phyloP scores from a whole-genome alignment of 2,113 vertebrate species.

The Glareola pratincola region DNA sequence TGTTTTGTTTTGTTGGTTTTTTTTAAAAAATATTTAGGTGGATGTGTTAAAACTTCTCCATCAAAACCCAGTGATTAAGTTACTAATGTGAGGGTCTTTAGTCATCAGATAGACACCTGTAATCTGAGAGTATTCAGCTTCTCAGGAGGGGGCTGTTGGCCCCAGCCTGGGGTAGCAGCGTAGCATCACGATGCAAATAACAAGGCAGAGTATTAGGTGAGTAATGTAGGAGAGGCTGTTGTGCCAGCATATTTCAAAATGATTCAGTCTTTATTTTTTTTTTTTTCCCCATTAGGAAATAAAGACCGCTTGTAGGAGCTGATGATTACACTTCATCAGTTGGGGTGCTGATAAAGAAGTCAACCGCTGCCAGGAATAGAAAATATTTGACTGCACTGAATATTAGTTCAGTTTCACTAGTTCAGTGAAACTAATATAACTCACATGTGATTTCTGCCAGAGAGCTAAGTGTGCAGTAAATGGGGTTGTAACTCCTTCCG shows the following conservation, averaged over 20 bases:
- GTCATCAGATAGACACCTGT: not conserved
- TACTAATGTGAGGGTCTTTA: not conserved
- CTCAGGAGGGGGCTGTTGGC: not conserved
- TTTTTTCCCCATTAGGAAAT: not conserved
- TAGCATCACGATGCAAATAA: not conserved
- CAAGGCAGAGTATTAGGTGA: not conserved
- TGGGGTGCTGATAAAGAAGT: not conserved
- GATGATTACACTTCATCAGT: not conserved
- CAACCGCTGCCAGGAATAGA: not conserved
- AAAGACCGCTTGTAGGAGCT: not conserved
- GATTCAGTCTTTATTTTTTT: not conserved
- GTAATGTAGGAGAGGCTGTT: not conserved
- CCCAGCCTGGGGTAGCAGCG: not conserved
- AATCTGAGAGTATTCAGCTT: not conserved
- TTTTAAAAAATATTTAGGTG: not conserved
- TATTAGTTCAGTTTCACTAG: not conserved
- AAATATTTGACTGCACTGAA: not conserved
- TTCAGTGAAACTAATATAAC: not conserved
- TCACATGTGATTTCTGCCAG: rapidly evolving
- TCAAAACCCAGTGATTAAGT: not conserved
- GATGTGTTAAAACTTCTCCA: not conserved
- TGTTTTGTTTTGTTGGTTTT: not conserved
- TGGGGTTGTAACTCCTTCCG: not conserved
- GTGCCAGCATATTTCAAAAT: not conserved
- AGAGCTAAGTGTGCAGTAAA: not conserved